A percentile compares a stretch with the other conserved stretches of the same genome.
Conservation (phyloP, 2,113 vertebrate genomes). For the Rynchops niger region DNA sequence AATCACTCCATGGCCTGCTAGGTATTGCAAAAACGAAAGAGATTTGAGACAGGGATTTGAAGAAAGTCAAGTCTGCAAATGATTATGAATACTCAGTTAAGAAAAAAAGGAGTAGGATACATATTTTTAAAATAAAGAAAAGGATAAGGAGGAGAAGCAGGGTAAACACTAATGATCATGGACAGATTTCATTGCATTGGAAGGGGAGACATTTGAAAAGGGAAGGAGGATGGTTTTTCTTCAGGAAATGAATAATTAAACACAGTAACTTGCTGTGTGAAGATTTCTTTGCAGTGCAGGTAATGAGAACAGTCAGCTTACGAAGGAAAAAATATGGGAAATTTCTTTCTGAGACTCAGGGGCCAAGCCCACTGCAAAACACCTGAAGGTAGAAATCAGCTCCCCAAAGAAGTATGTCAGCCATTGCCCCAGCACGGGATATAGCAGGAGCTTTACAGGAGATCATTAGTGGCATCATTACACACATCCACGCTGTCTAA, state of each 20-base stretch:
- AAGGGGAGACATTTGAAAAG: not conserved
- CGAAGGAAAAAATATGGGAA: not conserved
- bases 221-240: not conserved
- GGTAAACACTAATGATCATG: not conserved
- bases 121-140: not conserved
- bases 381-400: not conserved
- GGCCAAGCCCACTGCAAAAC: not conserved
- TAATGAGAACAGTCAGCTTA: not conserved
- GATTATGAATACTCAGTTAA: not conserved
- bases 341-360: not conserved
- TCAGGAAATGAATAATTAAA: conserved; percentile 29
- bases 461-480: not conserved
- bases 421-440: not conserved
- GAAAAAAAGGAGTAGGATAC: not conserved
- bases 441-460: not conserved
- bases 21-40: not conserved
- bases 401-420: not conserved
- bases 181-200: not conserved
- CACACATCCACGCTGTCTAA: not conserved
- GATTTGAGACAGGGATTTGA: not conserved
- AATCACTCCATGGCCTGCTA: not conserved
- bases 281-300: not conserved
- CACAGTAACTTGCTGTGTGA: not conserved
- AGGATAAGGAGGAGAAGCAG: not conserved
- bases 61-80: not conserved